Evolutionary conservation across 2,113 vertebrate species (phyloP).

Genomic region (Stigmatopora nigra): DNA sequence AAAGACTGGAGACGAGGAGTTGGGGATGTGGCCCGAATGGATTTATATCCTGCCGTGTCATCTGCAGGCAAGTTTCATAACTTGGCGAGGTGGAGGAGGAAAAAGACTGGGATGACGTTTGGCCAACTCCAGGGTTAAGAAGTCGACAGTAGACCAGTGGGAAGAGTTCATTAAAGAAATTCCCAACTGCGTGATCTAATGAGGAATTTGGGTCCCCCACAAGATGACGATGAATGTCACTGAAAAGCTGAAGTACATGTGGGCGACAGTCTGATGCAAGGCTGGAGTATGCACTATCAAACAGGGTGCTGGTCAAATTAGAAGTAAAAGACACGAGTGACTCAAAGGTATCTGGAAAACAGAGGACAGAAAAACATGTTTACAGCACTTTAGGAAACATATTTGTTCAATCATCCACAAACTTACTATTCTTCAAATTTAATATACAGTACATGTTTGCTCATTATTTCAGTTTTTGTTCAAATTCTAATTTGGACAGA

Average conservation of each 20-base stretch:
- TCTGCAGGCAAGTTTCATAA: constrained; percentile 76
- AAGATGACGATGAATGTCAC: constrained; percentile 75
- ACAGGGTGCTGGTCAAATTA: constrained; percentile 78
- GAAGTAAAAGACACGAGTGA: constrained; percentile 78
- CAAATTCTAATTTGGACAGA: too few relatives aligned
- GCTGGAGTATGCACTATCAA: constrained; percentile 77
- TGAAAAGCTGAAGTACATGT: constrained; percentile 76
- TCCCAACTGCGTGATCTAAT: constrained; percentile 67
- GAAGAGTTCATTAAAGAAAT: constrained; percentile 81
- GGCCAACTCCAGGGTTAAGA: constrained; percentile 78
- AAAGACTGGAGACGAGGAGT: constrained; percentile 68
- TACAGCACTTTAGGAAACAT: too few relatives aligned
- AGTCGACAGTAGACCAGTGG: constrained; percentile 81
- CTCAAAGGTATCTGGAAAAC: constrained; percentile 75
- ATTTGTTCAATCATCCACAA: neutral
- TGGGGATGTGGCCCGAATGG: constrained; percentile 80
- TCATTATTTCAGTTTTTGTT: too few relatives aligned
- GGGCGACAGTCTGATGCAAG: constrained; percentile 76
- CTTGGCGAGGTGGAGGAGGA: constrained; percentile 27
- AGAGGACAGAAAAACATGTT: constrained; percentile 7
- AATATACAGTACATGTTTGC: neutral
- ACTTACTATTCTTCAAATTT: neutral
- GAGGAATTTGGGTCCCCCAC: constrained; percentile 70
- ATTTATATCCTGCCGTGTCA: constrained; percentile 78
- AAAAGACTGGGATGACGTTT: constrained; percentile 29